These are phyloP conservation scores for Hippopotamyrus pictus DNA, from an alignment of 2,797 vertebrate species.

Conservation along the genomic window DNA sequence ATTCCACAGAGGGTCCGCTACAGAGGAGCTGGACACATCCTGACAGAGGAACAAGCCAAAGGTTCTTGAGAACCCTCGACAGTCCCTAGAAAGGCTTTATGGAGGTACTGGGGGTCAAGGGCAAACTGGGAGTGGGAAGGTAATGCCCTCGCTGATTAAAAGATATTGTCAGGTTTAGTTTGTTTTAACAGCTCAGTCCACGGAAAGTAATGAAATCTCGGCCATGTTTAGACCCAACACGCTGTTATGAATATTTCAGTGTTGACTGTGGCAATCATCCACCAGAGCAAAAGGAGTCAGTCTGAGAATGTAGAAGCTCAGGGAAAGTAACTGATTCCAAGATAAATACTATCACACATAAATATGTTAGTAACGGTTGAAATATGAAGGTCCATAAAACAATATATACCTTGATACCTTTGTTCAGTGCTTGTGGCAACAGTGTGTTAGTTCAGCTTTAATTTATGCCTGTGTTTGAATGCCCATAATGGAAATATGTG, in stretches of 20 bases:
- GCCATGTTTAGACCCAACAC: conserved; percentile 7
- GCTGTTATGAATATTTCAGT: not conserved
- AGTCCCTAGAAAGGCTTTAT: not conserved
- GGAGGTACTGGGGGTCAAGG: not conserved
- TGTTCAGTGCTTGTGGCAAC: not conserved
- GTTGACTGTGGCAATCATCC: conserved; percentile 8
- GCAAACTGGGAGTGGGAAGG: not conserved
- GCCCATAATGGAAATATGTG: not conserved
- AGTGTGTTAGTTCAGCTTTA: not conserved
- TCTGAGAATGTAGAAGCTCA: not conserved
- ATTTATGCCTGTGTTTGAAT: not conserved
- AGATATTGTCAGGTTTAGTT: conserved; percentile 6
- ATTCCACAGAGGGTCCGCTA: not conserved
- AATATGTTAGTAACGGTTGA: not conserved
- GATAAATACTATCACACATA: not conserved
- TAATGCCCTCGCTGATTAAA: not conserved
- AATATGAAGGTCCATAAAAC: not conserved
- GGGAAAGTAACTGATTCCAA: not conserved
- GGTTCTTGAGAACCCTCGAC: not conserved
- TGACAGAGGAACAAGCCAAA: not conserved
- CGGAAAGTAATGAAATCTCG: not conserved
- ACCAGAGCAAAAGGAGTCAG: not conserved
- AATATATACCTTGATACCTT: not conserved
- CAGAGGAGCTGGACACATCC: not conserved
- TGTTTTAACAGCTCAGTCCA: conserved; percentile 22